Evolutionary conservation across 2,888 invertebrate genomes (phyloP).

Genomic region (Apoda limacodes): DNA sequence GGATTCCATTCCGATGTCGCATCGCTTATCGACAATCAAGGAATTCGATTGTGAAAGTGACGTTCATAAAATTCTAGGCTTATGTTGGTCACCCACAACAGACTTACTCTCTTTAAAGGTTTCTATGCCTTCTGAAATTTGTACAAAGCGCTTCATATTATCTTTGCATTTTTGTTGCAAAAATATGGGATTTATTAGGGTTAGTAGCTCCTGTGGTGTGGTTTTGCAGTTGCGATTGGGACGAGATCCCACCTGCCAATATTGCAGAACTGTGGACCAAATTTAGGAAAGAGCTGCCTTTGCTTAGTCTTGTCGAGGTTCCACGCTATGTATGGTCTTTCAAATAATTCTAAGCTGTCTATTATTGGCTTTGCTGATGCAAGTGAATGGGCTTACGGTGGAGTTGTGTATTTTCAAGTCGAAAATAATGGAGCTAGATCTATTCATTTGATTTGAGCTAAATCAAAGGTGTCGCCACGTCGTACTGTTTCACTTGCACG

Average conservation of each 20-base stretch:
- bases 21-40: neutral
- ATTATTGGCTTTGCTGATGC: slow-evolving; percentile 6
- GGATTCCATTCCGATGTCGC: slow-evolving; percentile 2
- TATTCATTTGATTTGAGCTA: neutral
- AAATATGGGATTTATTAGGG: slow-evolving; percentile 1
- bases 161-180: neutral
- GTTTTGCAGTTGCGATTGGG: neutral
- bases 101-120: neutral
- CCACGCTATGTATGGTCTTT: neutral
- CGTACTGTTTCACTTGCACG: neutral
- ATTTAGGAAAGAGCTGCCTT: neutral
- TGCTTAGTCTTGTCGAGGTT: neutral
- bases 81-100: slow-evolving; percentile 1
- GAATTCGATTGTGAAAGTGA: slow-evolving; percentile 7
- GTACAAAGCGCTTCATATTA: neutral
- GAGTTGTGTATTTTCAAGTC: slow-evolving; percentile 3
- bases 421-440: neutral
- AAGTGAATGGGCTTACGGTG: slow-evolving; percentile 1
- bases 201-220: slow-evolving; percentile 1
- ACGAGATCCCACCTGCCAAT: neutral
- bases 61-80: neutral
- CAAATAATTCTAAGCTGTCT: too few species aligned
- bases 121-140: neutral
- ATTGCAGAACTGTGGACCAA: neutral
- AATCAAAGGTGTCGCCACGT: slow-evolving; percentile 2